phyloP scores from a whole-genome alignment of 2,797 vertebrate genomes.

The Sebastes melanostomus region DNA sequence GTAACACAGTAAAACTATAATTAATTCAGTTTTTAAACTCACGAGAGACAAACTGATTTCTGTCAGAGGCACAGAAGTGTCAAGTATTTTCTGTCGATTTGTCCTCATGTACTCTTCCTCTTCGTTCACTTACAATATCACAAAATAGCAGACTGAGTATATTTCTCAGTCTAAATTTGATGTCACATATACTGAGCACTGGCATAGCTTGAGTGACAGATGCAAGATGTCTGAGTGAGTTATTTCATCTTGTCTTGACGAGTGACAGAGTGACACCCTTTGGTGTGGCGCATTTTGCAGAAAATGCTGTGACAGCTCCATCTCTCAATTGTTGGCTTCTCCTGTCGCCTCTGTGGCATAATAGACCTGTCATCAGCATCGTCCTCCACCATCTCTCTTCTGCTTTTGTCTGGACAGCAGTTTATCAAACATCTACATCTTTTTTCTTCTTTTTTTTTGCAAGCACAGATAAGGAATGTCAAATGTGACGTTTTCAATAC shows the following conservation, averaged over 20 bases:
- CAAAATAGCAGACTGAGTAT: not conserved
- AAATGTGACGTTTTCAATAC: slow-evolving; percentile 56
- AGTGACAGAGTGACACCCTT: slow-evolving; percentile 67
- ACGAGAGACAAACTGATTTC: not conserved
- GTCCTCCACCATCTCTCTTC: slow-evolving; percentile 48
- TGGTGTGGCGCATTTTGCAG: slow-evolving; percentile 64
- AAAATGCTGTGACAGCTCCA: slow-evolving; percentile 64
- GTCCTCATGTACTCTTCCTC: not conserved
- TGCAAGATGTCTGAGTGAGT: slow-evolving; percentile 44
- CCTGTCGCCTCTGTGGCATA: slow-evolving; percentile 63
- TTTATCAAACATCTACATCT: slow-evolving; percentile 59
- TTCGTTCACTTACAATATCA: not conserved
- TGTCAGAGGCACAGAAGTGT: not conserved
- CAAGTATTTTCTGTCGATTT: not conserved
- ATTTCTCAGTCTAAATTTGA: slow-evolving; percentile 2
- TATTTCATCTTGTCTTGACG: slow-evolving; percentile 49
- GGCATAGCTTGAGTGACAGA: slow-evolving; percentile 48
- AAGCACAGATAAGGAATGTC: slow-evolving; percentile 42
- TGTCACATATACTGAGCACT: slow-evolving; percentile 12
- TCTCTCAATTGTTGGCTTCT: slow-evolving; percentile 63
- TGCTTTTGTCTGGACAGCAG: slow-evolving; percentile 66
- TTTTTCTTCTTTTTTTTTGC: not conserved
- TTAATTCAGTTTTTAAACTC: not conserved
- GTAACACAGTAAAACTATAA: not conserved
- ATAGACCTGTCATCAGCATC: slow-evolving; percentile 73